Percentiles rank a stretch among this genome's conserved stretches.
Conservation (phyloP, 2,113 vertebrate genomes). For the Toxotes chatareus region DNA sequence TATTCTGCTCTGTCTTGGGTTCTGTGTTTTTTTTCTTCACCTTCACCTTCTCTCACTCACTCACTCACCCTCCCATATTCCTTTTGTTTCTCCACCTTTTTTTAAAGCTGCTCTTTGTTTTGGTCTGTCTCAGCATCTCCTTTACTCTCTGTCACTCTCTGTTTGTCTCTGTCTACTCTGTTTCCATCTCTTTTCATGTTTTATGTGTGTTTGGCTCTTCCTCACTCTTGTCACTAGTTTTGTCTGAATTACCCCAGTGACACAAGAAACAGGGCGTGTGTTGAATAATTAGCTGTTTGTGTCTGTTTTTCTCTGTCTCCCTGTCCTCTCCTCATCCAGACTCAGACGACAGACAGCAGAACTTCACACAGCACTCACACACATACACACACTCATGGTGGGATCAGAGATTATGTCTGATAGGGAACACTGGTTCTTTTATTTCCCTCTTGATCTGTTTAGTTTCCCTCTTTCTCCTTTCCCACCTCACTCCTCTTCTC, state of each 20-base stretch:
- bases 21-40: not conserved
- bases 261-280: not conserved
- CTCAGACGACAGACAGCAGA: not conserved
- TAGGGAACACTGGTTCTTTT: conserved; percentile 39
- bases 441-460: conserved; percentile 52
- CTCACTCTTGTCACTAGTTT: not conserved
- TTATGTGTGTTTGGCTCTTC: not conserved
- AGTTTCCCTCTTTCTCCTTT: not conserved
- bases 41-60: conserved; percentile 15
- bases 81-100: conserved; percentile 14
- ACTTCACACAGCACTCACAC: not conserved
- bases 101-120: conserved; percentile 10
- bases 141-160: conserved; percentile 8
- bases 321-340: not conserved
- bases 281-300: conserved; percentile 3
- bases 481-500: not conserved
- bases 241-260: conserved; percentile 17
- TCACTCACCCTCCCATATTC: not conserved
- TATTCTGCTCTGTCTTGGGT: conserved; percentile 19
- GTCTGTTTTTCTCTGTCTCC: conserved; percentile 16
- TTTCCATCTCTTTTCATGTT: not conserved
- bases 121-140: not conserved
- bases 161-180: not conserved
- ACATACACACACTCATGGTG: not conserved
- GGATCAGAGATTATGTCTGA: conserved; percentile 23